Conservation (phyloP, 2,888 invertebrate genomes). For the Nemurella pictetii region DNA sequence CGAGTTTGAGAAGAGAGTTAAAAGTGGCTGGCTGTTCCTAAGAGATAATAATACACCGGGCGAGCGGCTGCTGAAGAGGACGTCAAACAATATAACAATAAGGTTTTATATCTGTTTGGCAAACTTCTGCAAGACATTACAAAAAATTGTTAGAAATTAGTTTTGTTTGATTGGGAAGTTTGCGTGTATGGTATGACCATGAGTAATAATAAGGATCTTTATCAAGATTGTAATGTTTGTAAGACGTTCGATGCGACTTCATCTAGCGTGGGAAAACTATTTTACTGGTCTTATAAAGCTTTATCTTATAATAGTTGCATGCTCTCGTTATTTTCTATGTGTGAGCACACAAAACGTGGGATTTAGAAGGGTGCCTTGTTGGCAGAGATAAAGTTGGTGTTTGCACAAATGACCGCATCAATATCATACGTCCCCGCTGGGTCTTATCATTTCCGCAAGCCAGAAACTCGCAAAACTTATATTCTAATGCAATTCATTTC, state of each 20-base stretch:
- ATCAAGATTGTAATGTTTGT: not conserved
- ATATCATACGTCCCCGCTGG: not conserved
- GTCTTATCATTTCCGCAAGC: not conserved
- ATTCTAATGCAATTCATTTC: not conserved
- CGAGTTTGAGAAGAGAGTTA: conserved; percentile 1
- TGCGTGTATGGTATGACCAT: not conserved
- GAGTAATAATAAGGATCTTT: not conserved
- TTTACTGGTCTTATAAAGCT: not conserved
- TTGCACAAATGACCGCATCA: not conserved
- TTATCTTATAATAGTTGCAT: not conserved
- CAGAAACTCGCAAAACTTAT: not conserved
- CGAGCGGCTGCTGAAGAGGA: not conserved
- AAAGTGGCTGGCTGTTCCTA: not conserved
- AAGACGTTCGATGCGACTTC: not conserved
- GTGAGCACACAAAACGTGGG: not conserved
- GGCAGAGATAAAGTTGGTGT: not conserved
- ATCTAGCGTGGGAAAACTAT: not conserved
- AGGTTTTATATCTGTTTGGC: not conserved
- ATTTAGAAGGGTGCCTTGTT: not conserved
- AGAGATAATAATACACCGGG: not conserved
- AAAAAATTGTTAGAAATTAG: not conserved
- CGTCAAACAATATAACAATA: not conserved
- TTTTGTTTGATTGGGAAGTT: not conserved
- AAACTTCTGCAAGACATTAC: not conserved
- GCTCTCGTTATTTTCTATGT: not conserved